phyloP scores from a whole-genome alignment of 2,888 invertebrate species.

The Cephus pulcher region DNA sequence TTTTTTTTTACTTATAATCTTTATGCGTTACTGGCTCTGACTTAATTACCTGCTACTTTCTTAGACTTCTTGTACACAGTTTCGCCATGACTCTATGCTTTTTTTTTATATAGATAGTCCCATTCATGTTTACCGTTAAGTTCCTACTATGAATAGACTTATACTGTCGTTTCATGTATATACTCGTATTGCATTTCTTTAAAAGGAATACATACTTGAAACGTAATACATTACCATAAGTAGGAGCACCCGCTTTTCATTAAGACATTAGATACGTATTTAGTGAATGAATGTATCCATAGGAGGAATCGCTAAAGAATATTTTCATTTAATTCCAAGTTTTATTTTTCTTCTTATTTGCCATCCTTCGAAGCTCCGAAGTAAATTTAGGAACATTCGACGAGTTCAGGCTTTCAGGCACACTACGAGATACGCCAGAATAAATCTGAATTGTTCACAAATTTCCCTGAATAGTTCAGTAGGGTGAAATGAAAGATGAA shows the following conservation, averaged over 20 bases:
- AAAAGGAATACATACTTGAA: background rate
- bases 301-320: background rate
- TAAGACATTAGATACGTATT: conserved; percentile 31
- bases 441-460: background rate
- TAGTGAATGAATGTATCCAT: conserved; percentile 28
- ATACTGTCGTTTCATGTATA: background rate
- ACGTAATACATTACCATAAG: background rate
- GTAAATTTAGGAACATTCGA: background rate
- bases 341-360: background rate
- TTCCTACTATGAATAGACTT: background rate
- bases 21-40: background rate
- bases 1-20: background rate
- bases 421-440: background rate
- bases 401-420: background rate
- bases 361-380: background rate
- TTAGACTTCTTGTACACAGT: background rate
- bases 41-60: background rate
- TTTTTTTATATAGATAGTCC: background rate
- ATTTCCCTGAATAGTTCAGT: background rate
- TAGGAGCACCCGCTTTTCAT: conserved; percentile 34
- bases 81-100: background rate
- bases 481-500: background rate
- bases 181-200: background rate
- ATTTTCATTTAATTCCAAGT: background rate
- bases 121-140: background rate